Evolutionary conservation across 2,888 invertebrate species (phyloP).

Genomic region (Loripinus fragilis): DNA sequence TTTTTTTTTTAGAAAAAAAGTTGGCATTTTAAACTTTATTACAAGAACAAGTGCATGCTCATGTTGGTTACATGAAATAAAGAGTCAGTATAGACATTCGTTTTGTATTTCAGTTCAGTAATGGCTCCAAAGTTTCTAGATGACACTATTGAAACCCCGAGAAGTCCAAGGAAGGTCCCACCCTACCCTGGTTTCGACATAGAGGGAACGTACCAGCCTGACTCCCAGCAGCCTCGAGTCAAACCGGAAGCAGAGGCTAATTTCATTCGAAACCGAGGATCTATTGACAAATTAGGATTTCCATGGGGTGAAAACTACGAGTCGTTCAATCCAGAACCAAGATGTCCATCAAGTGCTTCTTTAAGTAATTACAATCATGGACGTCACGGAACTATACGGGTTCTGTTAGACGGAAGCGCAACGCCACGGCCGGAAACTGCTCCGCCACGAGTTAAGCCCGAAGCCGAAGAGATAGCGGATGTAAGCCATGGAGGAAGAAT

Average conservation of each 20-base stretch:
- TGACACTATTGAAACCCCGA: constrained; percentile 24
- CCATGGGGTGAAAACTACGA: constrained; percentile 41
- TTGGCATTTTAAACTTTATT: too few species aligned
- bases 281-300: constrained; percentile 64
- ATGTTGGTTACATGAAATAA: too few species aligned
- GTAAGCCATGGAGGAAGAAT: constrained; percentile 69
- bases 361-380: constrained; percentile 66
- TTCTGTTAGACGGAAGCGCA: constrained; percentile 64
- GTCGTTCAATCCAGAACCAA: constrained; percentile 60
- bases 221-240: constrained; percentile 63
- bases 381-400: constrained; percentile 65
- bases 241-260: constrained; percentile 64
- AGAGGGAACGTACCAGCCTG: constrained; percentile 50
- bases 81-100: too few species aligned
- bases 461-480: constrained; percentile 66
- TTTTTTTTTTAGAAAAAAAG: too few species aligned
- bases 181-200: constrained; percentile 66
- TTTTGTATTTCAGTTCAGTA: not conserved
- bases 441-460: constrained; percentile 70
- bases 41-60: too few species aligned
- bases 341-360: constrained; percentile 68
- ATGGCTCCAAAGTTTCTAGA: constrained; percentile 44
- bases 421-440: constrained; percentile 71
- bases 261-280: constrained; percentile 63
- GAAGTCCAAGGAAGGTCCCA: constrained; percentile 43